Evolutionary conservation across 1,140 invertebrate species (phyloP), one percentile per base, ranked within the genome.

Genomic region (Trissolcus basalis): DNA sequence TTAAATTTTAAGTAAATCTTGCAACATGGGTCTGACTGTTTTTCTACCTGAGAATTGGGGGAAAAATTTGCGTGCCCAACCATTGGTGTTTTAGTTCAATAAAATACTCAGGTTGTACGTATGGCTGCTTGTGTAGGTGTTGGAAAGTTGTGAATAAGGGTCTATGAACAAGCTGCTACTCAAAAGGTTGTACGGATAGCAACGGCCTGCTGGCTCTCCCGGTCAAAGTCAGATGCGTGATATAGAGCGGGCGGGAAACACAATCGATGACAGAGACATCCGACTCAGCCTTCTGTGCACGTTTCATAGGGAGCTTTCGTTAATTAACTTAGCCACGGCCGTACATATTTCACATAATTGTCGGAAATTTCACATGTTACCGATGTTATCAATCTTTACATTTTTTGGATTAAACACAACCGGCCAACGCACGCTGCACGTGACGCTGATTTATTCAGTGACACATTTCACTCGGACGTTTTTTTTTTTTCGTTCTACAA

Each of bases 181-280:
- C 59, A 54, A 67, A 60, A 71, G 69, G 50, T 44, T 69, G 41
- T 41, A 67, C 65, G 60, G 71, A 82, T 78, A 48, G 50, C 60
- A 64, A 72, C 50, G 50, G 65, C 67, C 63, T 65, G 83, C 81
- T 85, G 85, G 86, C 79, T 87, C 84, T 27, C 36, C 86, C 79
- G 85, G 81, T 81, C 80, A 81, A 80, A 84, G 80, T 82, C 80
- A 82, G 82, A 83, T 82, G 83, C 54, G 75, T 70, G 76, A 81
- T 79, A 71, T 64, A 71, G 53, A 68, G 19, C 63, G 14, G 39
- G 43, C 48, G 58, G 63, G 77, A 74, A 81, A 79, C 76, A 80
- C 79, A 78, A 79, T 67, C 74, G 82, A 85, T 82, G 86, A 86
- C 82, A 83, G 84, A 79, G 81, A 85, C 82, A 82, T 86, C 85